phyloP scores from a whole-genome alignment of 2,888 invertebrate genomes.

The Orchesellides sinensis region DNA sequence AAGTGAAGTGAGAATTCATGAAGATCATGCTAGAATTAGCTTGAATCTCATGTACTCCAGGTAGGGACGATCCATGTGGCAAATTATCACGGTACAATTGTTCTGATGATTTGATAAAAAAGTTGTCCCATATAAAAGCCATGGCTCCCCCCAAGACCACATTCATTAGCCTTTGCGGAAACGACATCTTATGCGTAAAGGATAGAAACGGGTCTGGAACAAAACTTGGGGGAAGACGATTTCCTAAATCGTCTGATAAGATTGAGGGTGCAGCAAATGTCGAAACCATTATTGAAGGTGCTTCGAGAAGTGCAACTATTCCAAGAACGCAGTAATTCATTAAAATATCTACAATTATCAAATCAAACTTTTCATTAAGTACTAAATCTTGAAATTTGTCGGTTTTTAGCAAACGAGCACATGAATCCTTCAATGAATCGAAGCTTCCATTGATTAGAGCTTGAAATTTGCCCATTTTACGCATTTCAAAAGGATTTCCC shows the following conservation, averaged over 20 bases:
- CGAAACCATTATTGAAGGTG: slow-evolving; percentile 55
- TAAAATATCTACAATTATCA: slow-evolving; percentile 76
- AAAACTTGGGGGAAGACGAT: slow-evolving; percentile 72
- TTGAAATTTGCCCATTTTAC: slow-evolving; percentile 18
- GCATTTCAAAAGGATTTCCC: slow-evolving; percentile 47
- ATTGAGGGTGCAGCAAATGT: slow-evolving; percentile 54
- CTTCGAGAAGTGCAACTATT: slow-evolving; percentile 31
- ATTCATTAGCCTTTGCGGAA: slow-evolving; percentile 74
- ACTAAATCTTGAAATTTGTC: slow-evolving; percentile 38
- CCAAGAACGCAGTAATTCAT: slow-evolving; percentile 78
- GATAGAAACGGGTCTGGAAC: slow-evolving; percentile 75
- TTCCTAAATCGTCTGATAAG: slow-evolving; percentile 66
- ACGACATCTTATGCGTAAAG: slow-evolving; percentile 74
- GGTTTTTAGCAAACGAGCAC: background rate
- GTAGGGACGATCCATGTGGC: slow-evolving; percentile 79
- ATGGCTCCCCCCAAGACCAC: slow-evolving; percentile 75
- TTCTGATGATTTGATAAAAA: slow-evolving; percentile 36
- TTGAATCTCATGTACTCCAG: slow-evolving; percentile 83
- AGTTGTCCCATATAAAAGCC: slow-evolving; percentile 75
- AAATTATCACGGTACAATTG: slow-evolving; percentile 76
- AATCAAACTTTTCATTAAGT: slow-evolving; percentile 70
- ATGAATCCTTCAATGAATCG: slow-evolving; percentile 9
- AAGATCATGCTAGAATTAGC: slow-evolving; percentile 88
- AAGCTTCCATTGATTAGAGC: slow-evolving; percentile 24
- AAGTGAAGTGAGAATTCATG: slow-evolving; percentile 88